Conservation (phyloP, 1,140 invertebrate genomes). For the Diorhabda sublineata region DNA sequence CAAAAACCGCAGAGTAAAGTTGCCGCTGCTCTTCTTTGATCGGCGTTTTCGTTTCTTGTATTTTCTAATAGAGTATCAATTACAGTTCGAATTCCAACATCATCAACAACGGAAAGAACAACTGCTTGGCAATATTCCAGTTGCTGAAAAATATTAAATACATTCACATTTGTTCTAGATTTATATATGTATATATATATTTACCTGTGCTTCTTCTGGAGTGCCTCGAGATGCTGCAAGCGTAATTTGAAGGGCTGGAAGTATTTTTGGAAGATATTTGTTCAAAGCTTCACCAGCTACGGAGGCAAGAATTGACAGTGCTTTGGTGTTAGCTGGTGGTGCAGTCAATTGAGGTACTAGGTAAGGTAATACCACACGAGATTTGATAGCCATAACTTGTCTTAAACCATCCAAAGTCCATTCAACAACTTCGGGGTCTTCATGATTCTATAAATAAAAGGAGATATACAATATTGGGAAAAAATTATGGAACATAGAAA, state of each 20-base stretch:
- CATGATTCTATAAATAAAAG: slow-evolving; percentile 58
- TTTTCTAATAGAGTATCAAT: slow-evolving; percentile 87
- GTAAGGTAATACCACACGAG: slow-evolving; percentile 90
- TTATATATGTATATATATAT: not conserved
- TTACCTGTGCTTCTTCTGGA: slow-evolving; percentile 63
- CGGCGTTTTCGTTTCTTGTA: slow-evolving; percentile 60
- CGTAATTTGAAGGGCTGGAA: slow-evolving; percentile 83
- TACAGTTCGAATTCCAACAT: slow-evolving; percentile 80
- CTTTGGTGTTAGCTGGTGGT: slow-evolving; percentile 86
- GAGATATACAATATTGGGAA: not conserved
- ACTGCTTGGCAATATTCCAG: slow-evolving; percentile 92
- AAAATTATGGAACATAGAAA: slow-evolving; percentile 8
- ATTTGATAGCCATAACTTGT: slow-evolving; percentile 96
- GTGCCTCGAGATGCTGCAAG: slow-evolving; percentile 66
- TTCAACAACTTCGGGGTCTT: slow-evolving; percentile 69
- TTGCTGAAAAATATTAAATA: slow-evolving; percentile 51
- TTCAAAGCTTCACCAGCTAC: slow-evolving; percentile 92
- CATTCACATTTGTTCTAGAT: slow-evolving; percentile 8
- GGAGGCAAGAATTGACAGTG: slow-evolving; percentile 84
- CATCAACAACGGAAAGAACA: slow-evolving; percentile 83
- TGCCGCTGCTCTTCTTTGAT: slow-evolving; percentile 72
- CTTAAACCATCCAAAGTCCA: slow-evolving; percentile 89
- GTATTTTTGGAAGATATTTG: slow-evolving; percentile 83
- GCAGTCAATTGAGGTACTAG: slow-evolving; percentile 90
- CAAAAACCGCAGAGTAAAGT: slow-evolving; percentile 88